Conservation (phyloP, 2,797 vertebrate species). For the Chelon labrosus region DNA sequence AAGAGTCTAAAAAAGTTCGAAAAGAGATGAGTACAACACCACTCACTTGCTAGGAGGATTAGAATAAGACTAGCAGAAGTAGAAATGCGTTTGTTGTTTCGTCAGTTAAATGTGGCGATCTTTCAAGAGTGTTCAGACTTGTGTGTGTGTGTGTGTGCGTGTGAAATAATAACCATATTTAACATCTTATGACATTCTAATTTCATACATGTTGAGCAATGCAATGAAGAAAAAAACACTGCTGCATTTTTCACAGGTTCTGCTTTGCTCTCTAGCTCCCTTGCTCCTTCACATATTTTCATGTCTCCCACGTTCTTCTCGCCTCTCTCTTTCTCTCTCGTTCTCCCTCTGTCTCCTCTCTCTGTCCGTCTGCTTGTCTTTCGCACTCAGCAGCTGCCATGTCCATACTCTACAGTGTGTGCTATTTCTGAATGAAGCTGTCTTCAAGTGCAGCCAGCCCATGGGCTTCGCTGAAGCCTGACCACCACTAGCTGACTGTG, state of each 20-base stretch:
- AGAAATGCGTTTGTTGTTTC: slow-evolving; percentile 51
- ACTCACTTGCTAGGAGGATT: slow-evolving; percentile 67
- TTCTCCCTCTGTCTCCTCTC: slow-evolving; percentile 74
- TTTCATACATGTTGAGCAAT: slow-evolving; percentile 82
- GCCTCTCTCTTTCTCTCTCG: slow-evolving; percentile 55
- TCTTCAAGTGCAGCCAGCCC: slow-evolving; percentile 75
- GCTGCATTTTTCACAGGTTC: slow-evolving; percentile 82
- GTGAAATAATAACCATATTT: slow-evolving; percentile 82
- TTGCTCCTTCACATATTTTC: slow-evolving; percentile 75
- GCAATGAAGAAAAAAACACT: slow-evolving; percentile 76
- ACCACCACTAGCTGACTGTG: slow-evolving; percentile 75
- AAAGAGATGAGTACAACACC: slow-evolving; percentile 59
- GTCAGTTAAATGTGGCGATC: slow-evolving; percentile 53
- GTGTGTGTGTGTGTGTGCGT: slow-evolving; percentile 56
- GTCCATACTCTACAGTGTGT: slow-evolving; percentile 84
- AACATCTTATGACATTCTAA: slow-evolving; percentile 82
- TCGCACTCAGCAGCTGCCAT: slow-evolving; percentile 83
- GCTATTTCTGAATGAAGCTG: slow-evolving; percentile 85
- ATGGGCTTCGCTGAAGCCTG: slow-evolving; percentile 72
- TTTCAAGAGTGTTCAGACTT: slow-evolving; percentile 50
- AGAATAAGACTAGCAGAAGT: slow-evolving; percentile 54
- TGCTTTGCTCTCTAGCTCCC: slow-evolving; percentile 75
- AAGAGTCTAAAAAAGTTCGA: slow-evolving; percentile 68
- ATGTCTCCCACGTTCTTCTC: slow-evolving; percentile 79
- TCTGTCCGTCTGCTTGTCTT: slow-evolving; percentile 84